Percentiles rank a stretch among this genome's conserved stretches.
Conservation (phyloP, 2,888 invertebrate genomes). For the Xylocampa areola region DNA sequence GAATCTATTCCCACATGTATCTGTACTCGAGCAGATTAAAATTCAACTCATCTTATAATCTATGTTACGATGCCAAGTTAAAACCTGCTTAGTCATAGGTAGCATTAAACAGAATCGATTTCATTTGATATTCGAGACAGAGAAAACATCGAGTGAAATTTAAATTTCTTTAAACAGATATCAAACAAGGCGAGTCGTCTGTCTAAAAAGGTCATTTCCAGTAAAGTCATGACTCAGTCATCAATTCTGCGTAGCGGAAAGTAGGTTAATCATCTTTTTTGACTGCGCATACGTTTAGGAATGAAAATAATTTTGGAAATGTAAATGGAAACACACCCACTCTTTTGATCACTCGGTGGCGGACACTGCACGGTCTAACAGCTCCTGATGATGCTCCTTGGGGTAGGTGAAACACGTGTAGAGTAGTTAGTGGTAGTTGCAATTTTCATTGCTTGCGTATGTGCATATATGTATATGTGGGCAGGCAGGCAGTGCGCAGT, state of each 20-base stretch:
- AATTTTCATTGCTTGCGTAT: no score
- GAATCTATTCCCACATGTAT: slow-evolving; percentile 5
- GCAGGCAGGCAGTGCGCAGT: no score
- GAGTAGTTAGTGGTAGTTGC: no score
- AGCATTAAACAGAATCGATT: slow-evolving; percentile 20
- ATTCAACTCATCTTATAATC: slow-evolving; percentile 2
- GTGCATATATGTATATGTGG: no score
- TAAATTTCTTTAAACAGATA: slow-evolving; percentile 34
- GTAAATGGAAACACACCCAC: no score
- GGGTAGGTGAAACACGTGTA: no score
- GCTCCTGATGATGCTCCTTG: no score
- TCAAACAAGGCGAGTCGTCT: slow-evolving; percentile 32
- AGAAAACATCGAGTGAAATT: slow-evolving; percentile 48
- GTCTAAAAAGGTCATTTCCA: slow-evolving; percentile 3
- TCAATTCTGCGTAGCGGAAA: slow-evolving; percentile 15
- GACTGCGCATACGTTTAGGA: neutral
- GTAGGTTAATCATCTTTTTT: slow-evolving; percentile 24
- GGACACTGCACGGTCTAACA: no score
- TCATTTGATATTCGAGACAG: slow-evolving; percentile 50
- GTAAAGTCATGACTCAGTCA: slow-evolving; percentile 23
- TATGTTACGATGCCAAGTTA: slow-evolving; percentile 19
- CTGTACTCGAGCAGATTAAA: neutral
- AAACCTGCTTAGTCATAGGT: slow-evolving; percentile 5
- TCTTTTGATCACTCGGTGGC: no score
- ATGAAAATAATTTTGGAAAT: neutral